Evolutionary conservation across 2,797 vertebrate species (phyloP).

Genomic region (Dromococcyx pavoninus): DNA sequence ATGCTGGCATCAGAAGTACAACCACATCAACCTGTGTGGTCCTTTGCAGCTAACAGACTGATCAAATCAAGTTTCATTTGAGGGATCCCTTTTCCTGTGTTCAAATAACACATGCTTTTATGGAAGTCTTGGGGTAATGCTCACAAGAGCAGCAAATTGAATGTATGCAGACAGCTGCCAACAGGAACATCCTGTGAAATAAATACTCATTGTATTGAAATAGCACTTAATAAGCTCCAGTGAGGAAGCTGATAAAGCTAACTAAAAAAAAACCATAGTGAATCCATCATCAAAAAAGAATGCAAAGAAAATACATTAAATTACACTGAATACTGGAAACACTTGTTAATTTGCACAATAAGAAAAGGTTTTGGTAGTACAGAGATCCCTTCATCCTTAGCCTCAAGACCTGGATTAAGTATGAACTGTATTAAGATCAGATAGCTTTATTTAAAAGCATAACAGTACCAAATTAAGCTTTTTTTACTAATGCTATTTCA

Average conservation of each 20-base stretch:
- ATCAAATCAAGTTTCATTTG: background rate
- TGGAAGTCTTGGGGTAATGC: background rate
- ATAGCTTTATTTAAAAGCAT: background rate
- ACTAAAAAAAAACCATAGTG: background rate
- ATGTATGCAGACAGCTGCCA: slow-evolving; percentile 10
- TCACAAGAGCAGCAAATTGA: background rate
- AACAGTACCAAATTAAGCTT: background rate
- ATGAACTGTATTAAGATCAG: background rate
- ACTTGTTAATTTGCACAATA: background rate
- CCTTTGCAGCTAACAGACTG: background rate
- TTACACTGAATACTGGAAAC: background rate
- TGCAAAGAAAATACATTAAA: background rate
- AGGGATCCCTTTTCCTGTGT: background rate
- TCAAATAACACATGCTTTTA: background rate
- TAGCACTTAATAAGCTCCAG: slow-evolving; percentile 4
- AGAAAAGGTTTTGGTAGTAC: background rate
- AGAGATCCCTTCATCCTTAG: background rate
- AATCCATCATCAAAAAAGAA: background rate
- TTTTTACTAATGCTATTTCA: background rate
- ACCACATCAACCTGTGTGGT: background rate
- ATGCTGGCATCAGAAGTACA: background rate
- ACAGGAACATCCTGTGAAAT: slow-evolving; percentile 11
- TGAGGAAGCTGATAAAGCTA: slow-evolving; percentile 13
- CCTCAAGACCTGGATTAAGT: background rate
- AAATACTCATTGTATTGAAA: slow-evolving; percentile 31